These are phyloP conservation scores for Peromyscus leucopus DNA, from an alignment of 2,113 vertebrate genomes.

Conservation along the genomic window DNA sequence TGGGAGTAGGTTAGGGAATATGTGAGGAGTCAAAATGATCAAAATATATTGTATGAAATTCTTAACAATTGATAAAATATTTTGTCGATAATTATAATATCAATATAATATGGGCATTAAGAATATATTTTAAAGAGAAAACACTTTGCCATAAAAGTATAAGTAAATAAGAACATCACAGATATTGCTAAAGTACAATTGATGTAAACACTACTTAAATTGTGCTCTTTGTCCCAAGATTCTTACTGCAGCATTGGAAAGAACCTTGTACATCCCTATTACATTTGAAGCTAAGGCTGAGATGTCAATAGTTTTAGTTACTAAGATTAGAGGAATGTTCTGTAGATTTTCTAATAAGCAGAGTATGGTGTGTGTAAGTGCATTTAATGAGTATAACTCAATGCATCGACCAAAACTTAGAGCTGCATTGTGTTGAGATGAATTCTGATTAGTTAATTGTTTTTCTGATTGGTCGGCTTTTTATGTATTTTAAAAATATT, in stretches of 20 bases:
- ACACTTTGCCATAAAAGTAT: background rate
- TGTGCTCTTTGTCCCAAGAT: background rate
- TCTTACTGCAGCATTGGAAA: background rate
- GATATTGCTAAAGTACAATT: slow-evolving; percentile 4
- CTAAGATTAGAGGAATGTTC: background rate
- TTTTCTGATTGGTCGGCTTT: background rate
- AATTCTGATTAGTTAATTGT: background rate
- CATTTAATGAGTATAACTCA: background rate
- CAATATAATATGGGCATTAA: background rate
- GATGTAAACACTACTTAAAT: background rate
- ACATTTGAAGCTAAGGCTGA: background rate
- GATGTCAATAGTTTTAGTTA: background rate
- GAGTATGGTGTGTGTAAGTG: background rate
- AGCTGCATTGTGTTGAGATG: background rate
- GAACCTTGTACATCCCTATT: background rate
- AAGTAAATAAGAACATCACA: background rate
- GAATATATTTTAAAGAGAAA: background rate
- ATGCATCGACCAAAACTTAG: background rate
- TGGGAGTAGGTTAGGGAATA: background rate
- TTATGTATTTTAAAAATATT: background rate
- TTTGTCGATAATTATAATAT: background rate
- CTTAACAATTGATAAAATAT: background rate
- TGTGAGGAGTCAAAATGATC: background rate
- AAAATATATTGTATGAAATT: background rate
- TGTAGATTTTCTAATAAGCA: background rate